phyloP scores from a whole-genome alignment of 2,888 invertebrate genomes.

The Heteromyza rotundicornis region DNA sequence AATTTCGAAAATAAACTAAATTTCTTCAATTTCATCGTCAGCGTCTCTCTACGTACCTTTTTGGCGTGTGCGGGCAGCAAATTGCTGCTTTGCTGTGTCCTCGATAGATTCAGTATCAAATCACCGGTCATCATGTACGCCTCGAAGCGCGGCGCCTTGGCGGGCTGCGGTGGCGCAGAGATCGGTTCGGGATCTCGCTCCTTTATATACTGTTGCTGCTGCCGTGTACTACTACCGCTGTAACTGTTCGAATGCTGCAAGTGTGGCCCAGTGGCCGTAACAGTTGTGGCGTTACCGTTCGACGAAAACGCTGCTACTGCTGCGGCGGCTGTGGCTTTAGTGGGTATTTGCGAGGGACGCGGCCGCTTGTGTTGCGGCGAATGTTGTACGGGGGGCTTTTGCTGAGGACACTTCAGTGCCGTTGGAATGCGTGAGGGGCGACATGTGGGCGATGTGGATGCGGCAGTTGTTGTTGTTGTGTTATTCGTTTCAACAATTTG shows the following conservation, averaged over 20 bases:
- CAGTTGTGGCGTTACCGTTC: slow-evolving; percentile 25
- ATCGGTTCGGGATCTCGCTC: slow-evolving; percentile 49
- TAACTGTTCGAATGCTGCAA: slow-evolving; percentile 51
- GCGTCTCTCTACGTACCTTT: slow-evolving; percentile 49
- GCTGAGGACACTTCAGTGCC: slow-evolving; percentile 50
- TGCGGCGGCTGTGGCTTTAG: slow-evolving; percentile 48
- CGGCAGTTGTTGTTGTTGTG: slow-evolving; percentile 32
- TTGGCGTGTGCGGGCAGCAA: slow-evolving; percentile 66
- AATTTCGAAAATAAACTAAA: no score
- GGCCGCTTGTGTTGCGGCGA: slow-evolving; percentile 61
- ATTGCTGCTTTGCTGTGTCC: slow-evolving; percentile 74
- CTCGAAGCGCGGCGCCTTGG: slow-evolving; percentile 72
- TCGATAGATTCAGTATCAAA: slow-evolving; percentile 89
- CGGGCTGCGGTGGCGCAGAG: slow-evolving; percentile 57
- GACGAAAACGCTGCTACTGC: slow-evolving; percentile 31
- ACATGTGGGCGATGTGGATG: slow-evolving; percentile 58
- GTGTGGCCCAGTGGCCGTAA: slow-evolving; percentile 12
- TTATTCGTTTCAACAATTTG: slow-evolving; percentile 49
- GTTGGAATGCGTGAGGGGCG: slow-evolving; percentile 68
- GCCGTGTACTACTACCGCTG: slow-evolving; percentile 44
- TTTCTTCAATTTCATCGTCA: no score
- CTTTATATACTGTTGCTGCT: slow-evolving; percentile 31
- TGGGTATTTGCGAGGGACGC: slow-evolving; percentile 60
- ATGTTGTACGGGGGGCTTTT: slow-evolving; percentile 47
- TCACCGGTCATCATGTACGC: slow-evolving; percentile 99